Base-by-base conservation (phyloP, 2,113 vertebrate genomes). In the Tachysurus fulvidraco region DNA sequence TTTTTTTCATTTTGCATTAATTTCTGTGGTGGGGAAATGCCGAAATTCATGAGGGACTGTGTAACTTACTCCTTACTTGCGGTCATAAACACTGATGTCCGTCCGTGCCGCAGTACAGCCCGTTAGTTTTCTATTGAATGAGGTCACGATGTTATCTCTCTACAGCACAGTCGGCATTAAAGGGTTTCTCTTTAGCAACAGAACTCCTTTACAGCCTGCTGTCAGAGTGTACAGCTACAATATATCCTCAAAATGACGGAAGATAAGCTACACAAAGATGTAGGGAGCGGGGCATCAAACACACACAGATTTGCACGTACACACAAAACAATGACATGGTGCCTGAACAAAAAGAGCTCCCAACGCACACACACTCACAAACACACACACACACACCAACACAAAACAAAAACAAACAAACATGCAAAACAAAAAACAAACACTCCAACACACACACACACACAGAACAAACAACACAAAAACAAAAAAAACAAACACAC, bases 291-390 rank as follows among this genome's bases (percentile, higher is more conserved):
- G 91, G 85, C 73, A 62, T 52, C 36, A 81, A 82, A 87, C 77
- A 81, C 17, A 87, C 87, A 89, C 88, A 91, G 28, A 17, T 28
- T 30, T 4, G 50, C 77, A 79, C 77, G 52, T 57, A 79, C 52
- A 57, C 77, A 57, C 59, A 86, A 91, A 92, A 93, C 92, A 79
- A 91, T 84, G 85, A 89, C 88, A 90, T 91, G 93, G 90, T 90
- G 21, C 57, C 65, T 77, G 90, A 81, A 83, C 91, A 90, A 91
- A 87, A 91, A 91, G 90, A 92, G 23, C 8, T 25, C 44, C 74
- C 36, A 36, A 36, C 36, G 36, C 36, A 36, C 36, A 50, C 74
- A 6, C 21, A 44, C 41, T 46, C 23, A 77, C 46, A 52, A 23
- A 54, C 25, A 77, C 44, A 76, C 46, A 50, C 46, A 50, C 46